Evolutionary conservation across 2,113 vertebrate species (phyloP).

Genomic region (Potamarius usumacintae): DNA sequence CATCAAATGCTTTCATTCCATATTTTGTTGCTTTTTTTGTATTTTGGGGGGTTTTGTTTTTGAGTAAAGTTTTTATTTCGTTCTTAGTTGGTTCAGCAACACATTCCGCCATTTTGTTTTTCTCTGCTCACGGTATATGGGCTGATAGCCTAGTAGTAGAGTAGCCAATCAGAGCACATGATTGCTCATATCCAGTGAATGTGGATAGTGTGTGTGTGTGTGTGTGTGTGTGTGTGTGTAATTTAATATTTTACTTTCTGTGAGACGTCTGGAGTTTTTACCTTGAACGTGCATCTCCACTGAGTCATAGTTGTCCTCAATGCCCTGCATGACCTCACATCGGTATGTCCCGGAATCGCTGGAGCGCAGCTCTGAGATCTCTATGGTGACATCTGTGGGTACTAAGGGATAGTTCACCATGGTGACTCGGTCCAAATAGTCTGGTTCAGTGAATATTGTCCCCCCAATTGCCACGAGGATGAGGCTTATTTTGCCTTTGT

Average conservation of each 20-base stretch:
- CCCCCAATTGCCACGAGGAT: conserved; percentile 85
- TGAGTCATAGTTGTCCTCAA: conserved; percentile 85
- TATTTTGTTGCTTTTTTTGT: too few relatives aligned
- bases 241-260: neutral
- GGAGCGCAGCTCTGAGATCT: conserved; percentile 83
- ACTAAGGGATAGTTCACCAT: conserved; percentile 88
- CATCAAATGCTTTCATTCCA: too few relatives aligned
- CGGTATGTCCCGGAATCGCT: conserved; percentile 90
- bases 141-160: too few relatives aligned
- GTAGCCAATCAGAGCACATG: too few relatives aligned
- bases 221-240: neutral
- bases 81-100: too few relatives aligned
- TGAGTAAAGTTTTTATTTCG: too few relatives aligned
- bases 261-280: conserved; percentile 53
- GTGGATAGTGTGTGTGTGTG: too few relatives aligned
- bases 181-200: too few relatives aligned
- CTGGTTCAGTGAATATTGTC: conserved; percentile 75
- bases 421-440: conserved; percentile 83
- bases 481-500: conserved; percentile 77
- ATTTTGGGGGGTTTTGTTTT: too few relatives aligned
- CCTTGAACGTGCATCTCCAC: conserved; percentile 89
- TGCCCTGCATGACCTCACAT: conserved; percentile 88
- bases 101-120: too few relatives aligned
- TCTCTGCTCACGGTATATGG: too few relatives aligned
- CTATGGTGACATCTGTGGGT: conserved; percentile 83